A percentile compares a stretch with the other conserved stretches of the same genome.
Evolutionary conservation across 2,113 vertebrate species (phyloP).

Genomic region (Bothrops jararaca): DNA sequence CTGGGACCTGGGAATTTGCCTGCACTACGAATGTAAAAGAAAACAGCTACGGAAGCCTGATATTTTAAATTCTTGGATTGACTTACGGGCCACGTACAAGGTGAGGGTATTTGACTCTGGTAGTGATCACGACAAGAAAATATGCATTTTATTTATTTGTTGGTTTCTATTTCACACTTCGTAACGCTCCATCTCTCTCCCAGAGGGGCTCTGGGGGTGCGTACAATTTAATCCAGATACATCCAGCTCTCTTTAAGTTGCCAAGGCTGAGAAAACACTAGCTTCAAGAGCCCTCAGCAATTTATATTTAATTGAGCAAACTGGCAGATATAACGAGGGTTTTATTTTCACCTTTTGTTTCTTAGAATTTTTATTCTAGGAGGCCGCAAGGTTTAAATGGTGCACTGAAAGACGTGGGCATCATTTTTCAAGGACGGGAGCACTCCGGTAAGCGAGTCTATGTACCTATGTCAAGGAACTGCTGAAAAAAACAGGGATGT

Average conservation of each 20-base stretch:
- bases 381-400: slow-evolving; percentile 91
- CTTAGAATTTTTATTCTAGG: slow-evolving; percentile 85
- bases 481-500: neutral
- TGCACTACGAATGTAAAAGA: slow-evolving; percentile 92
- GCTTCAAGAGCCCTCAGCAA: neutral
- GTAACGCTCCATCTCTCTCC: neutral
- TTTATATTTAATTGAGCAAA: neutral
- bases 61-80: slow-evolving; percentile 90
- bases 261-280: neutral
- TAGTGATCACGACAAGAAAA: neutral
- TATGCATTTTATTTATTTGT: neutral
- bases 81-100: slow-evolving; percentile 89
- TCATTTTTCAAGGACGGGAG: slow-evolving; percentile 88
- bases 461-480: neutral
- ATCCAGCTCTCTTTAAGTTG: neutral
- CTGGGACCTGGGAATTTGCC: slow-evolving; percentile 94
- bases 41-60: slow-evolving; percentile 88
- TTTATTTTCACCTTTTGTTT: slow-evolving; percentile 32
- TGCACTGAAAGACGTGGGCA: slow-evolving; percentile 90
- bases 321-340: neutral
- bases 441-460: slow-evolving; percentile 81
- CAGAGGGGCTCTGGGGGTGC: too few relatives aligned
- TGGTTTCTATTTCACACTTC: neutral
- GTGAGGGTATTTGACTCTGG: slow-evolving; percentile 61
- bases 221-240: neutral